Percentiles rank a stretch among this genome's conserved stretches.
phyloP scores from a whole-genome alignment of 2,797 vertebrate genomes.

The Falco novaeseelandiae region DNA sequence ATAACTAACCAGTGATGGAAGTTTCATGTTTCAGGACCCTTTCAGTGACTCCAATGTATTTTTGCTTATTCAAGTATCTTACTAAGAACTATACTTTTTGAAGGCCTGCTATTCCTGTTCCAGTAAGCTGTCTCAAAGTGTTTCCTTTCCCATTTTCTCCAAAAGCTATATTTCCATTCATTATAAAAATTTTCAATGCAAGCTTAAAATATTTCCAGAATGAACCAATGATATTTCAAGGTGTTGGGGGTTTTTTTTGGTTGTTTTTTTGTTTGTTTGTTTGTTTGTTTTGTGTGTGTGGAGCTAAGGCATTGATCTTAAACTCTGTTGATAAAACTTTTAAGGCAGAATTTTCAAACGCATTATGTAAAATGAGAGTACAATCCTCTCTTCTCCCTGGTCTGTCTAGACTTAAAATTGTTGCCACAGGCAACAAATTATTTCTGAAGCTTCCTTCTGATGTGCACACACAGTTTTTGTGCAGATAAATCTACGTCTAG shows the following conservation, averaged over 20 bases:
- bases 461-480: neutral
- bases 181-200: neutral
- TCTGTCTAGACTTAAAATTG: neutral
- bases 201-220: neutral
- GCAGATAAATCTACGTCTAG: neutral
- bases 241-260: too few species aligned
- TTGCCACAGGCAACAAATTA: slow-evolving; percentile 2
- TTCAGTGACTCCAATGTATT: neutral
- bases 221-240: neutral
- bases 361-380: neutral
- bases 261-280: too few species aligned
- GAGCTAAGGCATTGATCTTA: neutral
- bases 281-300: neutral
- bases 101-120: neutral
- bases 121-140: neutral
- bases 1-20: neutral
- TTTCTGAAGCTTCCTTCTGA: neutral
- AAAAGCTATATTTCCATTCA: neutral
- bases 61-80: neutral
- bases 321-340: neutral
- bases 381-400: neutral
- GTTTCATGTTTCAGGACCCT: neutral
- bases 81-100: neutral
- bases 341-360: neutral
- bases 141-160: neutral